phyloP scores from a whole-genome alignment of 2,113 vertebrate genomes.

The Callipepla californica region DNA sequence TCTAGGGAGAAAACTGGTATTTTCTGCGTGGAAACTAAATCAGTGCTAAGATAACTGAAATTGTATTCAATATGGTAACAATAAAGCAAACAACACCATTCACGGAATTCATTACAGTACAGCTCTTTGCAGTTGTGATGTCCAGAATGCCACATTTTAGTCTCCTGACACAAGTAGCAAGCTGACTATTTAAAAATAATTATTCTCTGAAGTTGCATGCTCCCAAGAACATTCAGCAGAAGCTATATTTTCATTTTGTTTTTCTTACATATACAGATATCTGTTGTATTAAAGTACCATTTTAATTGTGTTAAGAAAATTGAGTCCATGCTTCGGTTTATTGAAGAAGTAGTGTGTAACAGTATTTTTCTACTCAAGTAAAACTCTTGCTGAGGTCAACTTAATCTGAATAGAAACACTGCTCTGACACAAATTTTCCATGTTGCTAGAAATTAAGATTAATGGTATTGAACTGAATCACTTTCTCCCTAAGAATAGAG shows the following conservation, averaged over 20 bases:
- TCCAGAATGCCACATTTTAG: not conserved
- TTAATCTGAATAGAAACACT: not conserved
- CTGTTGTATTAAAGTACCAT: not conserved
- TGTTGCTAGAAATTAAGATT: not conserved
- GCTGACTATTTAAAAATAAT: not conserved
- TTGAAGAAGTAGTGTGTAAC: not conserved
- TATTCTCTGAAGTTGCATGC: not conserved
- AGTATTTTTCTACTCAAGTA: not conserved
- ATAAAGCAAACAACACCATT: fast-evolving
- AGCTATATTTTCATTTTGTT: not conserved
- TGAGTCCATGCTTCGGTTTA: not conserved
- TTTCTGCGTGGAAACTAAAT: not conserved
- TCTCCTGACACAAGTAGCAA: not conserved
- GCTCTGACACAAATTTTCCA: not conserved
- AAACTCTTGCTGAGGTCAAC: not conserved
- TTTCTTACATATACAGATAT: fast-evolving
- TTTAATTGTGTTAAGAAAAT: not conserved
- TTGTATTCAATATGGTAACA: not conserved
- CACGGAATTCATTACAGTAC: not conserved
- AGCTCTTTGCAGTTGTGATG: not conserved
- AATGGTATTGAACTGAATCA: not conserved
- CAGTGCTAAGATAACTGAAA: not conserved
- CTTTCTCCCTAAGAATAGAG: not conserved
- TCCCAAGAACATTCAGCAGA: not conserved
- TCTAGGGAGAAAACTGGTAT: not conserved